A percentile compares a stretch with the other conserved stretches of the same genome.
Conservation (phyloP, 37 sponge, comb jelly and placozoan genomes). For the Petrosia ficiformis region DNA sequence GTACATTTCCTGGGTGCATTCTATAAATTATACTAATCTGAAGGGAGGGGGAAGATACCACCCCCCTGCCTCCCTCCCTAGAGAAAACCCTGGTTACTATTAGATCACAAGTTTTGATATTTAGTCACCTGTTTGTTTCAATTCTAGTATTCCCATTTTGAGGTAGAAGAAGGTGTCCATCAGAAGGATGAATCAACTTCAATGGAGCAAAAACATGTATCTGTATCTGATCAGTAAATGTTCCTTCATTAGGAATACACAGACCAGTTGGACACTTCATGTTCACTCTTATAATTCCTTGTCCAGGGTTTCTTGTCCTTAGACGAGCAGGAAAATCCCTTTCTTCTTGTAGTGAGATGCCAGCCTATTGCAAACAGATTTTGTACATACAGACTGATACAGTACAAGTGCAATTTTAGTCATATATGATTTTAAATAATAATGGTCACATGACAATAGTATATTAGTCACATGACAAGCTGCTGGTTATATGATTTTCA, state of each 20-base stretch:
- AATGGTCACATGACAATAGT: too few relatives aligned
- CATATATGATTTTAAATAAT: too few relatives aligned
- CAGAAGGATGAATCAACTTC: conserved; percentile 38
- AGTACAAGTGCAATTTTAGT: background rate
- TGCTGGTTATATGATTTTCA: too few relatives aligned
- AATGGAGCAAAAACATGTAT: conserved; percentile 61
- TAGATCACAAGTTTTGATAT: too few relatives aligned
- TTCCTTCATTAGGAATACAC: conserved; percentile 54
- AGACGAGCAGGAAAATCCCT: conserved; percentile 62
- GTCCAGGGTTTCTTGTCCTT: conserved; percentile 60
- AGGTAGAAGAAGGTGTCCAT: conserved; percentile 69
- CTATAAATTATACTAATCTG: too few relatives aligned
- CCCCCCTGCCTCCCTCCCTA: too few relatives aligned
- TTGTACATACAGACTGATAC: background rate
- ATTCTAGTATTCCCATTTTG: conserved; percentile 59
- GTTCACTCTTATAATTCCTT: conserved; percentile 24
- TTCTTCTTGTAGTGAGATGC: conserved; percentile 65
- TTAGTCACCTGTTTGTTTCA: conserved; percentile 53
- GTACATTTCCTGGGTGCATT: too few relatives aligned
- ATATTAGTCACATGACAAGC: too few relatives aligned
- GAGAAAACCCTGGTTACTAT: too few relatives aligned
- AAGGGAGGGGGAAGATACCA: too few relatives aligned
- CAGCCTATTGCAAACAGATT: conserved; percentile 62
- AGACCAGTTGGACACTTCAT: conserved; percentile 46
- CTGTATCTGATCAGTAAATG: conserved; percentile 54